Conservation (phyloP, 1,140 invertebrate species). For the Drusus annulatus region DNA sequence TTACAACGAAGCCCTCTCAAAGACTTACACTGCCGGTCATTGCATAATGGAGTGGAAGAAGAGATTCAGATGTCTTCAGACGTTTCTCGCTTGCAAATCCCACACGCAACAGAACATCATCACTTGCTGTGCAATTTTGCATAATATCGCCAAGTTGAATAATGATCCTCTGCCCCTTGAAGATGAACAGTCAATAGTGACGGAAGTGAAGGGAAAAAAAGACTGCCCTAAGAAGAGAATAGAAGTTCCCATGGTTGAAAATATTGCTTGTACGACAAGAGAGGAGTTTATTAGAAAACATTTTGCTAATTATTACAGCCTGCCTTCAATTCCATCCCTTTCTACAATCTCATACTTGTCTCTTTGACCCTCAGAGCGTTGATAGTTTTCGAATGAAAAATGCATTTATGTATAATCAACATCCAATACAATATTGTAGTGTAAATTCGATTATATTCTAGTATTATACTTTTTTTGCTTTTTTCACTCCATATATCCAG, state of each 20-base stretch:
- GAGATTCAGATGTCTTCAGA: conserved; percentile 53
- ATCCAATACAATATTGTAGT: too few relatives aligned
- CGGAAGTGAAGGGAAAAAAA: conserved; percentile 51
- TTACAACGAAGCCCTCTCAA: conserved; percentile 52
- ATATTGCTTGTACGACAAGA: conserved; percentile 47
- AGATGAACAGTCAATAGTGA: conserved; percentile 46
- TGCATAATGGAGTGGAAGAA: conserved; percentile 53
- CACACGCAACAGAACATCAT: conserved; percentile 56
- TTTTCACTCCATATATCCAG: too few relatives aligned
- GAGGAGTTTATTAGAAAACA: conserved; percentile 57
- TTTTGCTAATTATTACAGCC: conserved; percentile 51
- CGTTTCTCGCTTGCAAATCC: conserved; percentile 52
- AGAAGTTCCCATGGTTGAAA: conserved; percentile 49
- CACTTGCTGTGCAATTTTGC: conserved; percentile 52
- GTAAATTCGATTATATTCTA: too few relatives aligned
- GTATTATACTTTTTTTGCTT: too few relatives aligned
- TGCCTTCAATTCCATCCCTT: conserved; percentile 5
- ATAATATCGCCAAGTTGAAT: conserved; percentile 55
- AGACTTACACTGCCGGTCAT: conserved; percentile 51
- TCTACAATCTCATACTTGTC: conserved; percentile 49
- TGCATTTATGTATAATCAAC: too few relatives aligned
- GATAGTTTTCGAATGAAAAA: too few relatives aligned
- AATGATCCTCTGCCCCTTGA: conserved; percentile 50
- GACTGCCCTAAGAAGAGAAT: conserved; percentile 52
- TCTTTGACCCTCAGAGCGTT: conserved; percentile 21